Conservation (phyloP, 2,113 vertebrate genomes). For the Narcine bancroftii region DNA sequence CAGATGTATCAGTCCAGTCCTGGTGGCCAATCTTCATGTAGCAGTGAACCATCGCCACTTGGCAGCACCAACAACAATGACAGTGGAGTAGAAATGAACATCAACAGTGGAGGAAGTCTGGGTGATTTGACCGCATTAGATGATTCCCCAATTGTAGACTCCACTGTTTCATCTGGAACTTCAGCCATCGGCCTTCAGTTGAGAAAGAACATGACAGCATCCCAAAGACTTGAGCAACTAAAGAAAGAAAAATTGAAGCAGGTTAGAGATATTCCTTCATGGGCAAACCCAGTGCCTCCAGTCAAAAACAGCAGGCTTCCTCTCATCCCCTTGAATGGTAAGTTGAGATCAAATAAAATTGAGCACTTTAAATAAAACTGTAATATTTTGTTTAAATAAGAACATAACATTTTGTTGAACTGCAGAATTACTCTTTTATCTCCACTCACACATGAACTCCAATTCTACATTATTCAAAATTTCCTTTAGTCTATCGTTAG, state of each 20-base stretch:
- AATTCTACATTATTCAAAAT: too few species aligned
- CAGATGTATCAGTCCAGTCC: conserved; percentile 97
- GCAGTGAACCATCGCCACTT: conserved; percentile 93
- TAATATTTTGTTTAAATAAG: background rate
- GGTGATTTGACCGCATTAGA: conserved; percentile 83
- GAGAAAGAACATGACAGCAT: conserved; percentile 68
- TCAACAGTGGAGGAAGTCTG: conserved; percentile 90
- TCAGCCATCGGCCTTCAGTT: conserved; percentile 77
- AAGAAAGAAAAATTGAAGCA: conserved; percentile 93
- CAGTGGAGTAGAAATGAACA: conserved; percentile 91
- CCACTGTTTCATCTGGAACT: conserved; percentile 69
- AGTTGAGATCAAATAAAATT: conserved; percentile 48
- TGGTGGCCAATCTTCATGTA: conserved; percentile 94
- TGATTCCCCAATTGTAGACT: conserved; percentile 74
- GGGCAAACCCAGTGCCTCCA: conserved; percentile 72
- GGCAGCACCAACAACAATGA: conserved; percentile 91
- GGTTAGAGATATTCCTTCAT: conserved; percentile 83
- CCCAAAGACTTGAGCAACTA: conserved; percentile 86
- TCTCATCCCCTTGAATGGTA: conserved; percentile 80
- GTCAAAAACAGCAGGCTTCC: conserved; percentile 84
- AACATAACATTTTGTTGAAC: background rate
- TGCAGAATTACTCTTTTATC: background rate
- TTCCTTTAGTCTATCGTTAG: too few species aligned
- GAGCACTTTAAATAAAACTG: background rate
- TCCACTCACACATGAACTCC: background rate